phyloP scores from a whole-genome alignment of 2,113 vertebrate genomes.

The Oreotrochilus melanogaster region DNA sequence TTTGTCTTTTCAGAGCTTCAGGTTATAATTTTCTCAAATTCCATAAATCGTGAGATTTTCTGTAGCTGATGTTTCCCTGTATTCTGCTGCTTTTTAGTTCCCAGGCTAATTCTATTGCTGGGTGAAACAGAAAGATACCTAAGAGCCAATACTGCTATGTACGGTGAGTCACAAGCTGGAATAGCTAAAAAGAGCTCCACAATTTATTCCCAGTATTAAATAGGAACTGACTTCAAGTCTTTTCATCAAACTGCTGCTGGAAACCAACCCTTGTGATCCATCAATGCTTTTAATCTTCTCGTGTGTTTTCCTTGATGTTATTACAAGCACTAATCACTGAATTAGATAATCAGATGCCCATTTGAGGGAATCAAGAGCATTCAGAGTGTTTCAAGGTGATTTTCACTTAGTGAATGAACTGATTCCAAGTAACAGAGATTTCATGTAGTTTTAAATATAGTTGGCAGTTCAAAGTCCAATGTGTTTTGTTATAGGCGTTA shows the following conservation, averaged over 20 bases:
- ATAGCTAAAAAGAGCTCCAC: neutral
- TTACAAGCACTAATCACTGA: neutral
- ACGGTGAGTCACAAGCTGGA: conserved; percentile 19
- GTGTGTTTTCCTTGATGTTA: neutral
- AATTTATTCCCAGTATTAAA: conserved; percentile 26
- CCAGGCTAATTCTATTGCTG: neutral
- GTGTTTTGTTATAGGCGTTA: neutral
- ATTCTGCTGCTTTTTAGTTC: neutral
- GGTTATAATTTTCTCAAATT: neutral
- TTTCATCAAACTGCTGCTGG: neutral
- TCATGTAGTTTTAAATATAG: neutral
- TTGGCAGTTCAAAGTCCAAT: neutral
- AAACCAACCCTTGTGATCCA: neutral
- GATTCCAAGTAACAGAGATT: neutral
- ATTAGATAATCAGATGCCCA: neutral
- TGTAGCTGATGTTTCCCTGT: neutral
- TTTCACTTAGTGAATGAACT: neutral
- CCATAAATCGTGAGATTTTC: neutral
- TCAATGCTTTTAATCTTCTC: neutral
- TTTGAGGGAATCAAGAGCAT: neutral
- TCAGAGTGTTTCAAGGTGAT: neutral
- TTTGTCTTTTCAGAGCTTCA: neutral
- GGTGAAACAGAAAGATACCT: neutral
- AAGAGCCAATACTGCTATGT: neutral
- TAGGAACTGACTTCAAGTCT: neutral